A percentile compares a stretch with the other conserved stretches of the same genome.
Conservation (phyloP, 2,888 invertebrate genomes). For the Lasius platythorax region DNA sequence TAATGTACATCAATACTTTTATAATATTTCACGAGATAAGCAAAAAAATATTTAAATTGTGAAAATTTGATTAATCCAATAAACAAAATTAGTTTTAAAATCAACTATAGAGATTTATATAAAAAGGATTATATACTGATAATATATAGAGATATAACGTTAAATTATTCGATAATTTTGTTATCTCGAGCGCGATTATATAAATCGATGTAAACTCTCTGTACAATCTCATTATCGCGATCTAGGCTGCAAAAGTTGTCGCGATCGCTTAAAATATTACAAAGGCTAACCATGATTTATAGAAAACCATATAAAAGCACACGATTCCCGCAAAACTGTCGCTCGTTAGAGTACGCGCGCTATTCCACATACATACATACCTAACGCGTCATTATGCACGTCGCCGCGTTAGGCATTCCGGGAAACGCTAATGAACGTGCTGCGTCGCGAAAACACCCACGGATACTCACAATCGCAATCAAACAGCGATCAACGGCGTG, state of each 20-base stretch:
- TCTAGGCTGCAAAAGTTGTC: neutral
- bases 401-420: slow-evolving; percentile 36
- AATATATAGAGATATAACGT: neutral
- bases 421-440: slow-evolving; percentile 56
- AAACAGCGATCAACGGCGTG: slow-evolving; percentile 55
- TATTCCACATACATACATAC: neutral
- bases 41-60: neutral
- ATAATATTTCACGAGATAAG: neutral
- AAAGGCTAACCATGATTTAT: neutral
- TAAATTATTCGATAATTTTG: slow-evolving; percentile 6
- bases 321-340: neutral
- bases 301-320: slow-evolving; percentile 14
- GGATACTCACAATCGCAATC: slow-evolving; percentile 51
- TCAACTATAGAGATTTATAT: neutral
- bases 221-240: neutral
- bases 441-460: slow-evolving; percentile 52
- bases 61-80: neutral
- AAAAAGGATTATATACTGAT: neutral
- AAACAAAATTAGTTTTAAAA: neutral
- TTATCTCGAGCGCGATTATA: neutral
- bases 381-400: slow-evolving; percentile 17
- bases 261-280: slow-evolving; percentile 21
- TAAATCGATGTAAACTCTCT: neutral
- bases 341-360: slow-evolving; percentile 19
- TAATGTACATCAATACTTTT: neutral